Percentiles rank a stretch among this genome's conserved stretches.
These are phyloP conservation scores for Lepidurus packardi DNA, from an alignment of 1,140 invertebrate species.

Conservation along the genomic window DNA sequence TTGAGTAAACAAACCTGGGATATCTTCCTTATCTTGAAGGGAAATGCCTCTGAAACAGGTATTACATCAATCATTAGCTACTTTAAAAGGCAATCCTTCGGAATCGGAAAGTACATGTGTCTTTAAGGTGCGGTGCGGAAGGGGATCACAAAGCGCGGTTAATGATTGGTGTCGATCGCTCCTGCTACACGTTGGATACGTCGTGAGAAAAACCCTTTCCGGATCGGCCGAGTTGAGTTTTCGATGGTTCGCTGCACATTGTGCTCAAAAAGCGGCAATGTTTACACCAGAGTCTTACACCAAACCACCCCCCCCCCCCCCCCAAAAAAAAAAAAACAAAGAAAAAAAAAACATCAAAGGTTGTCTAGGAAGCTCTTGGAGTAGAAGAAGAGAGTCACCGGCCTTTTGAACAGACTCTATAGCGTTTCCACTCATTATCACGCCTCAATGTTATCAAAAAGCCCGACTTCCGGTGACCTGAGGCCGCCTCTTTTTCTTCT, in stretches of 20 bases:
- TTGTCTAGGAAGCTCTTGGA: background rate
- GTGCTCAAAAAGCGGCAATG: background rate
- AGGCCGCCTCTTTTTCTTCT: background rate
- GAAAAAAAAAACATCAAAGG: no score
- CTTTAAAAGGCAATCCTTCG: no score
- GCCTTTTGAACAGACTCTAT: background rate
- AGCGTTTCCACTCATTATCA: conserved; percentile 19
- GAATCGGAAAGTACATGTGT: no score
- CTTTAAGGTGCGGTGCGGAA: no score
- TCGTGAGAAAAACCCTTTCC: background rate
- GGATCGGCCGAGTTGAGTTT: background rate
- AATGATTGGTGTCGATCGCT: no score
- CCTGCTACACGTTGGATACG: background rate
- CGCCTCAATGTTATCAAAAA: conserved; percentile 16
- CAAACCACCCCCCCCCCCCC: no score
- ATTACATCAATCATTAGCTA: no score
- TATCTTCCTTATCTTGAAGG: no score
- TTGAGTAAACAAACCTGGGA: no score
- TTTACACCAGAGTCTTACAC: background rate
- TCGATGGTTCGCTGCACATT: background rate
- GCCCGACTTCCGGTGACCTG: conserved; percentile 20
- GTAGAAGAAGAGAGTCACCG: background rate
- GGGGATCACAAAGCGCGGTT: no score
- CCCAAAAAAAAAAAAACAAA: no score
- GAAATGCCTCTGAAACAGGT: no score